Evolutionary conservation across 1,140 invertebrate species (phyloP).

Genomic region (Campoletis sonorensis): DNA sequence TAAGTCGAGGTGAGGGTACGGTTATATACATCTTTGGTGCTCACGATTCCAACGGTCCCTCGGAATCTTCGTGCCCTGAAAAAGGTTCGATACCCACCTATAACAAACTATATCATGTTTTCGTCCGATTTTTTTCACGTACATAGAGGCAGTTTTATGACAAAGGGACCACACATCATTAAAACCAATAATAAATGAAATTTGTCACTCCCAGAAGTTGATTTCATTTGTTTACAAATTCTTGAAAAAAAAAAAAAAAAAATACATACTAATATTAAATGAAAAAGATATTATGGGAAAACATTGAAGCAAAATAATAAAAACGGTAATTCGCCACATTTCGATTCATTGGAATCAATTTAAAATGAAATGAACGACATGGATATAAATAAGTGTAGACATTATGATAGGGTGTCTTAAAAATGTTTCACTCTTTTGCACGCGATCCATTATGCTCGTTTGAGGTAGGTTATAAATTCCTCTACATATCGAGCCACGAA

Average conservation of each 20-base stretch:
- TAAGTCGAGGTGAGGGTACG: conserved; percentile 31
- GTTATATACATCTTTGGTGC: neutral
- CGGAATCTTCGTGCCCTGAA: conserved; percentile 12
- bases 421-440: neutral
- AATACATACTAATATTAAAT: too few species aligned
- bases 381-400: neutral
- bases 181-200: neutral
- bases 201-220: too few species aligned
- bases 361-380: neutral
- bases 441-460: conserved; percentile 13
- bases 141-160: neutral
- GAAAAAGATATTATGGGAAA: neutral
- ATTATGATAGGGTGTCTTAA: conserved; percentile 11
- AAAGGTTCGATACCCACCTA: conserved; percentile 17
- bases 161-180: neutral
- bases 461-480: conserved; percentile 2
- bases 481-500: neutral
- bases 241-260: neutral
- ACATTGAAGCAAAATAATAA: neutral
- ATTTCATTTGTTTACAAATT: too few species aligned
- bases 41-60: conserved; percentile 23
- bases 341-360: neutral
- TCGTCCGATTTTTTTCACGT: neutral
- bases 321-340: neutral
- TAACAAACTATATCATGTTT: neutral